A percentile compares a stretch with the other conserved stretches of the same genome.
Conservation (phyloP, 2,113 vertebrate genomes). For the Callopanchax toddi region DNA sequence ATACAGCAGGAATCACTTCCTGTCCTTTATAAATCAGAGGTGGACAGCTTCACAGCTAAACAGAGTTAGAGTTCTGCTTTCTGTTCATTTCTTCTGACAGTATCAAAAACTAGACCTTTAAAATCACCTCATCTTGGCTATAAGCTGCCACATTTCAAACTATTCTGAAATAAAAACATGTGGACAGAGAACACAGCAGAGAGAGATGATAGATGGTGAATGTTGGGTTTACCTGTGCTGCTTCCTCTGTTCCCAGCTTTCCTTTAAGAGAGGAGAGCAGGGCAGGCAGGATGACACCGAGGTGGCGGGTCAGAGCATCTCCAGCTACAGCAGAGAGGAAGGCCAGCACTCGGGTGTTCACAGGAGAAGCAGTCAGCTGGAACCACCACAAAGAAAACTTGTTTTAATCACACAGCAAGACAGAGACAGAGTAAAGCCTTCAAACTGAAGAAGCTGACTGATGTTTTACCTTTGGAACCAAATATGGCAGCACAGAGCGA, state of each 20-base stretch:
- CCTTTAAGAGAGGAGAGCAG: constrained; percentile 92
- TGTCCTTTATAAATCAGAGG: too few species aligned
- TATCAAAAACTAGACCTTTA: background rate
- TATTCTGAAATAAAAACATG: background rate
- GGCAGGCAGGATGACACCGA: constrained; percentile 94
- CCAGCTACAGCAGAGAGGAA: constrained; percentile 97
- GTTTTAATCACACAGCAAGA: constrained; percentile 1
- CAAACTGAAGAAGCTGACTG: background rate
- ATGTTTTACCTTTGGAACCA: constrained; percentile 91
- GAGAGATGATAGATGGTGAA: background rate
- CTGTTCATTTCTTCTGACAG: too few species aligned
- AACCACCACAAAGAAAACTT: background rate
- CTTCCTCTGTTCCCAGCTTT: constrained; percentile 89
- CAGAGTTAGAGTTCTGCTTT: too few species aligned
- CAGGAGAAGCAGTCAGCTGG: constrained; percentile 90
- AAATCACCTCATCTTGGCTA: too few species aligned
- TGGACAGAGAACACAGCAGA: constrained; percentile 1
- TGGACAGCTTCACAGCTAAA: too few species aligned
- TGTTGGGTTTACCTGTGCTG: constrained; percentile 81
- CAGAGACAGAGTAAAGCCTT: background rate
- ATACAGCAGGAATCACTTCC: too few species aligned
- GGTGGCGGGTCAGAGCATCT: constrained; percentile 93
- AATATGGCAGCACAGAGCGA: constrained; percentile 95
- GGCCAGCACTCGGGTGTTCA: constrained; percentile 94
- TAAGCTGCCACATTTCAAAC: too few species aligned